These are phyloP conservation scores for Lerista edwardsae DNA, from an alignment of 2,797 vertebrate species.

Conservation along the genomic window DNA sequence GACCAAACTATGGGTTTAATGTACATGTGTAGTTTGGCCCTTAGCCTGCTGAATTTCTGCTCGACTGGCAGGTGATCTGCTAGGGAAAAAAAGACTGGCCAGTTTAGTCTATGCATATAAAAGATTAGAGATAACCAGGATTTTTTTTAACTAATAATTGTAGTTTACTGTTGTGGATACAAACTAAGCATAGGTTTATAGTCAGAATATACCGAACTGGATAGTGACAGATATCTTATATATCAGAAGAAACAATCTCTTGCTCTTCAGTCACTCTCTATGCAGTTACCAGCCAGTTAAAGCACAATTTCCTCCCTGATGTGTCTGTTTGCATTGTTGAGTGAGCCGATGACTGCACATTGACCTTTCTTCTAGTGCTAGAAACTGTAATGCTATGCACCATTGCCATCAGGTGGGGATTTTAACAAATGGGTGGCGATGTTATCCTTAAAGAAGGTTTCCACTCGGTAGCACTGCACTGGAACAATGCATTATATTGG, in stretches of 20 bases:
- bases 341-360: neutral
- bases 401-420: neutral
- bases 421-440: neutral
- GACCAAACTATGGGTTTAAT: no score
- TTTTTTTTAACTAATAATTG: neutral
- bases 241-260: neutral
- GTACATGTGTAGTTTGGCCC: no score
- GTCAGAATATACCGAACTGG: conserved; percentile 18
- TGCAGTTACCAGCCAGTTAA: neutral
- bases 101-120: neutral
- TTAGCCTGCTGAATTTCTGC: neutral
- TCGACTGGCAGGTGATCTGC: neutral
- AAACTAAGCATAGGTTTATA: neutral
- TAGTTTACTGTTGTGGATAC: neutral
- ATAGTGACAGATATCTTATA: neutral
- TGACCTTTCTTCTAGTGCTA: neutral
- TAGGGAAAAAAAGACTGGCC: neutral
- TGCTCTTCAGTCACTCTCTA: neutral
- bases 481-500: neutral
- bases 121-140: neutral
- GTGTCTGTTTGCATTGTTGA: neutral
- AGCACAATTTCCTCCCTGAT: neutral
- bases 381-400: neutral
- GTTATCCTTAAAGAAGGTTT: neutral
- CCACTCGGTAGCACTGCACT: neutral